Evolutionary conservation across 2,113 vertebrate species (phyloP).

Genomic region (Micromys minutus): DNA sequence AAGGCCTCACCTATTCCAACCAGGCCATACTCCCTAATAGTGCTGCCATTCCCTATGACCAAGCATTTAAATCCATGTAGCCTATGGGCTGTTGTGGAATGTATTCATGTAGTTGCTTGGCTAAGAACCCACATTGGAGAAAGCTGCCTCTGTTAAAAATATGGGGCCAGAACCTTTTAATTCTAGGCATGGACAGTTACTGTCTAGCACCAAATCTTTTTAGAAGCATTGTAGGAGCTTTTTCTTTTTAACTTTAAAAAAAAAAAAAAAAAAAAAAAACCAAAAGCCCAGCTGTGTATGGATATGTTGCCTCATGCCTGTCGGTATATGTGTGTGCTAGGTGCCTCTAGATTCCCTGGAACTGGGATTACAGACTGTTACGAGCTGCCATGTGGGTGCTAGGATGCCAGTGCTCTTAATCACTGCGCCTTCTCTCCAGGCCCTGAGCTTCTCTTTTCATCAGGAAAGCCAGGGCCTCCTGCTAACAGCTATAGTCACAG

Average conservation of each 20-base stretch:
- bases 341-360: background rate
- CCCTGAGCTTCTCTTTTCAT: slow-evolving; percentile 5
- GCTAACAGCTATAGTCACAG: background rate
- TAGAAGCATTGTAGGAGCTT: background rate
- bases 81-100: background rate
- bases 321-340: background rate
- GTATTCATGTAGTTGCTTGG: background rate
- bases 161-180: background rate
- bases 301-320: background rate
- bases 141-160: background rate
- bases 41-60: too few species aligned
- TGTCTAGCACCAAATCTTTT: background rate
- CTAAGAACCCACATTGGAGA: background rate
- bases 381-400: background rate
- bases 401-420: background rate
- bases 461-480: slow-evolving; percentile 32
- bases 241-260: too few species aligned
- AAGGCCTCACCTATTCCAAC: background rate
- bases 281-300: too few species aligned
- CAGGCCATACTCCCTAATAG: too few species aligned
- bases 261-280: too few species aligned
- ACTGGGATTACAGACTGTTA: background rate
- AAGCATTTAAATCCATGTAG: too few species aligned
- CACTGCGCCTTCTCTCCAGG: background rate
- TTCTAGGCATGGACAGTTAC: background rate